Evolutionary conservation across 2,888 invertebrate genomes (phyloP), one percentile per base, ranked within the genome.

Genomic region (Abrostola triplasia): DNA sequence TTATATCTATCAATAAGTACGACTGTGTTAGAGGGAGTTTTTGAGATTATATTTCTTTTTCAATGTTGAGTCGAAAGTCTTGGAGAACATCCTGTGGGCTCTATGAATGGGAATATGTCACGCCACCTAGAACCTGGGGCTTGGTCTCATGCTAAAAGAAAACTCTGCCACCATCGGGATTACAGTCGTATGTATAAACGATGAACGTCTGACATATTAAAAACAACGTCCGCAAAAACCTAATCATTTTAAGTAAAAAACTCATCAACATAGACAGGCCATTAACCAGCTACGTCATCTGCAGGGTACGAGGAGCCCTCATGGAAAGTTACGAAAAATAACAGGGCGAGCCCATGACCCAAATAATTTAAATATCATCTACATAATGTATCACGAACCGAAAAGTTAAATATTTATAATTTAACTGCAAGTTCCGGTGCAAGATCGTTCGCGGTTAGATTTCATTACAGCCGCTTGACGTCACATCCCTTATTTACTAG

Each of bases 401-500:
- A 24, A 24, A 24, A 24, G 24, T 67, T 65, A 36, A 48, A 58
- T 52, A 72, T 69, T 64, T 64, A 59, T 68, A 67, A 70, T 70
- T 74, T 78, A 62, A 59, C 64, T 61, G 59, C 67, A 74, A 54
- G 64, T 66, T 78, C 79, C 78, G 62, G 64, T 61, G 64, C 38
- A 62, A 64, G 64, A 64, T 71, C 74, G 64, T 76, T 78, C 12
- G 78, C 13, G 76, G 78, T 78, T 78, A 51, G 55, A 64, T 67
- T 78, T 76, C 67, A 78, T 74, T 47, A 24, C 44, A 57, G 64
- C 64, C 35, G 37, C 0, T 1, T 67, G 64, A 76, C 70, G 74
- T 74, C 78, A 78, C 53, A 68, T 76, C 70, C 79, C 67, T 69
- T 66, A 71, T 76, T 67, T 65, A 70, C 57, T 59, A 9, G 48